Evolutionary conservation across 2,888 invertebrate species (phyloP), one percentile per base, ranked within the genome.

Genomic region (Sinopyrophorus schimmeli): DNA sequence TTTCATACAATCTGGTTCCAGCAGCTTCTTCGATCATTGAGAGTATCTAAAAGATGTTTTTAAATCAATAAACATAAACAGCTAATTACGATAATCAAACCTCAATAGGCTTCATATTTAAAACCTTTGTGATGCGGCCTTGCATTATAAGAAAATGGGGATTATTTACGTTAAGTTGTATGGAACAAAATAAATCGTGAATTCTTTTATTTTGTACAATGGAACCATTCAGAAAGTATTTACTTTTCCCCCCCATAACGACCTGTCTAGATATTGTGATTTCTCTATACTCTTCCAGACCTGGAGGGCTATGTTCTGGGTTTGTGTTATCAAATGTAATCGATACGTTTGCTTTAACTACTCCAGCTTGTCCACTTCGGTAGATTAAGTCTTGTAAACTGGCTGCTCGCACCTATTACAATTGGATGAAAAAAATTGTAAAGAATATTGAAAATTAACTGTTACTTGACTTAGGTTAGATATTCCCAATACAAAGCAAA

Each of bases 141-240:
- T 99, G 99, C 98, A 99, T 98, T 66, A 99, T 99, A 20, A 99
- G 82, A 75, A 98, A 99, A 73, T 99, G 97, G 0, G 99, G 99
- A 76, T 99, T 99, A 76, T 99, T 99, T 1, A 99, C 94, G 68
- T 99, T 99, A 23, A 99, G 77, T 69, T 97, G 96, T 3, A 99
- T 89, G 0, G 96, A 94, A 63, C 94, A 92, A 74, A 99, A 99
- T 68, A 99, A 77, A 73, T 99, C 99, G 24, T 87, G 86, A 1
- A 98, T 91, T 60, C 90, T 79, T 67, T 90, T 92, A 74, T 93
- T 93, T 57, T 87, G 89, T 0, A 93, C 95, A 65, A 86, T 87
- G 46, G 85, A 83, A 2, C 97, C 97, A 69, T 99, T 98, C 53
- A 99, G 91, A 61, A 92, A 76, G 69, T 97, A 99, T 67, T 92